A percentile compares a stretch with the other conserved stretches of the same genome.
These are phyloP conservation scores for Drosophila azteca DNA, from an alignment of 1,140 invertebrate genomes.

Conservation along the genomic window DNA sequence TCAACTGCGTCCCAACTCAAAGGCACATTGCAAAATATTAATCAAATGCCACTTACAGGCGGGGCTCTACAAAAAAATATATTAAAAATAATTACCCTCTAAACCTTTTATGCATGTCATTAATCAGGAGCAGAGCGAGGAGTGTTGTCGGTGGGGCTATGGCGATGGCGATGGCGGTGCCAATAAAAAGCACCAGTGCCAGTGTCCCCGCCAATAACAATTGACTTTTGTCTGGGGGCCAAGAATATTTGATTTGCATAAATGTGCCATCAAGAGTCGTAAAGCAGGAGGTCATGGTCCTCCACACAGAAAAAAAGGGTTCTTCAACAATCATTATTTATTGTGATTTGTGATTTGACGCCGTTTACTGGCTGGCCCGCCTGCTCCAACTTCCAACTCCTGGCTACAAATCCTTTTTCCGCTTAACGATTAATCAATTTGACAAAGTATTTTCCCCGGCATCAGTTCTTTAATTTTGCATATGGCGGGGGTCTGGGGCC, in stretches of 20 bases:
- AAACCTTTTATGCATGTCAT: constrained; percentile 52
- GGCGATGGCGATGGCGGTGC: neutral
- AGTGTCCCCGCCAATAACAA: constrained; percentile 52
- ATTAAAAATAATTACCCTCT: constrained; percentile 78
- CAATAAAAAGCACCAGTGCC: constrained; percentile 50
- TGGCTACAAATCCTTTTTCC: constrained; percentile 3
- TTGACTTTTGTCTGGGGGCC: constrained; percentile 44
- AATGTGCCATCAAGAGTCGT: constrained; percentile 72
- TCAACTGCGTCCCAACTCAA: neutral
- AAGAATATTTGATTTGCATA: constrained; percentile 72
- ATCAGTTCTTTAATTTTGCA: constrained; percentile 61
- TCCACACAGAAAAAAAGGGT: constrained; percentile 46
- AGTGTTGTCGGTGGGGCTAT: too few relatives aligned
- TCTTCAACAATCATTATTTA: constrained; percentile 65
- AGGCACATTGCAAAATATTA: constrained; percentile 29
- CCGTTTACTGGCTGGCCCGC: constrained; percentile 48
- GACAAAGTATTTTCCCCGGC: constrained; percentile 71
- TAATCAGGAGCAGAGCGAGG: constrained; percentile 49
- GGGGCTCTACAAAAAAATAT: constrained; percentile 32
- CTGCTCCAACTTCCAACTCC: neutral
- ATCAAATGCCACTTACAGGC: constrained; percentile 68
- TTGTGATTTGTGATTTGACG: constrained; percentile 78
- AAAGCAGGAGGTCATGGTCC: constrained; percentile 26
- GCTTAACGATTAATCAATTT: constrained; percentile 71
- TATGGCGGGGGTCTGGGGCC: constrained; percentile 21